Percentiles rank a stretch among this genome's conserved stretches.
These are phyloP conservation scores for Acrocephalus arundinaceus DNA, from an alignment of 2,113 vertebrate genomes.

Conservation along the genomic window DNA sequence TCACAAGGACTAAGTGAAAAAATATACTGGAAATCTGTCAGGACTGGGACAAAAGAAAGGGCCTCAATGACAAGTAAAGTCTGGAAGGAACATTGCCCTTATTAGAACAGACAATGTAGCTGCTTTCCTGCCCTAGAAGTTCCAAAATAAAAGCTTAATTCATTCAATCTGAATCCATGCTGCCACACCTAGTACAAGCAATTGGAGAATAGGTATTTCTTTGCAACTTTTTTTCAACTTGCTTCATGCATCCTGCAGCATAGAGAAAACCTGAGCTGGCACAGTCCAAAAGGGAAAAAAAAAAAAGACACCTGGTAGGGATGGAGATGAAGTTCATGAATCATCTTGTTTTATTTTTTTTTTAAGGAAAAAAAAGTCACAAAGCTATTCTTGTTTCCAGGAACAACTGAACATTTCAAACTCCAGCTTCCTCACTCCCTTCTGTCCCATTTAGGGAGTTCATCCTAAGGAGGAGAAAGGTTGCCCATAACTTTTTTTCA, in stretches of 20 bases:
- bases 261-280: background rate
- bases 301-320: background rate
- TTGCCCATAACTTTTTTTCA: background rate
- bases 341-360: background rate
- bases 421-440: accelerated
- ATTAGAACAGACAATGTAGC: background rate
- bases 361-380: background rate
- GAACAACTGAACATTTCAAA: background rate
- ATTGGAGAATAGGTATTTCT: background rate
- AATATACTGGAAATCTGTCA: background rate
- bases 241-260: background rate
- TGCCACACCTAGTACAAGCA: background rate
- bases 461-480: background rate
- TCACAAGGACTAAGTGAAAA: background rate
- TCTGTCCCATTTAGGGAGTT: background rate
- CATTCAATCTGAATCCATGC: accelerated
- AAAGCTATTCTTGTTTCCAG: background rate
- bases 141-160: background rate
- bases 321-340: background rate
- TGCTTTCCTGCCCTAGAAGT: background rate
- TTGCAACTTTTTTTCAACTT: background rate
- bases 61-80: background rate
- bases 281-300: background rate
- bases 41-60: background rate
- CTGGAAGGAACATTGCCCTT: background rate